phyloP scores from a whole-genome alignment of 2,113 vertebrate species.

The Glaucomys volans region DNA sequence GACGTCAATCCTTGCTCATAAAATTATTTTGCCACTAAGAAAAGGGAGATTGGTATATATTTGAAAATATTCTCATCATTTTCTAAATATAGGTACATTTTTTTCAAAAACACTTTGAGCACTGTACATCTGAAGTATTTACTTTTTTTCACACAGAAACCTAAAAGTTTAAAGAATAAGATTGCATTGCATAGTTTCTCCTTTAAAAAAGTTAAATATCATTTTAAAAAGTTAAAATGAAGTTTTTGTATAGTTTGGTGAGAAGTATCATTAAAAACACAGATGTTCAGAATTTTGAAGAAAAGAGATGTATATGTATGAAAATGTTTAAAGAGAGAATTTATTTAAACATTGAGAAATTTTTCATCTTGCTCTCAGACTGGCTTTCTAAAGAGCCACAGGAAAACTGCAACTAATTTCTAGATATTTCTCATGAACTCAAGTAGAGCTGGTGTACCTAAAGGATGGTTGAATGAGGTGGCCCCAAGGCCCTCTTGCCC shows the following conservation, averaged over 20 bases:
- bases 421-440: background rate
- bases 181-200: background rate
- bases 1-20: background rate
- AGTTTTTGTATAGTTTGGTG: background rate
- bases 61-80: background rate
- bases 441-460: background rate
- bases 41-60: background rate
- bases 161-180: background rate
- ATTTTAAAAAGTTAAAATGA: no score
- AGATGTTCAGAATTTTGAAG: constrained; percentile 28
- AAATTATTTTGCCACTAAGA: background rate
- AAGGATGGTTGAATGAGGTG: background rate
- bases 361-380: background rate
- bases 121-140: background rate
- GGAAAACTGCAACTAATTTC: background rate
- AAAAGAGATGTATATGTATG: background rate
- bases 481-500: background rate
- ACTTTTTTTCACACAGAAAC: background rate
- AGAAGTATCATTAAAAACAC: background rate
- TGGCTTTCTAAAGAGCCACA: background rate
- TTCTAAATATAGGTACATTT: background rate
- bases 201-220: no score
- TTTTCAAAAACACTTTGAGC: background rate
- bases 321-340: background rate
- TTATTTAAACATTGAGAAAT: background rate